A percentile compares a stretch with the other conserved stretches of the same genome.
Conservation (phyloP, 2,113 vertebrate genomes). For the Ginglymostoma cirratum region DNA sequence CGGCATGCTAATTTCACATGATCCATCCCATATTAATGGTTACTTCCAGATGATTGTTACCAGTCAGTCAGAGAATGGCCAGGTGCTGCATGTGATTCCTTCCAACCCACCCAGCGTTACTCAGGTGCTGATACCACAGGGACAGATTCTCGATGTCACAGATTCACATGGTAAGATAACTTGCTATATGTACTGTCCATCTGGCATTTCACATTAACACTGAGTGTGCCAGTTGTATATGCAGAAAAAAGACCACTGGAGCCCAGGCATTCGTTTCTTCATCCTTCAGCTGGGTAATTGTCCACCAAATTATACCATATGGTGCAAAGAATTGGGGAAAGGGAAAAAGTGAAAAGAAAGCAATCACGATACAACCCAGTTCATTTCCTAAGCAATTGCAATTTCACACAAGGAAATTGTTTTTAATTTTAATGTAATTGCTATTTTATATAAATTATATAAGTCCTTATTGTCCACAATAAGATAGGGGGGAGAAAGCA, state of each 20-base stretch:
- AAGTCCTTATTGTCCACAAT: background rate
- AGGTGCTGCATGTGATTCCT: slow-evolving; percentile 65
- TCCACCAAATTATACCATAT: too few species aligned
- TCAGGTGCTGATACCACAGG: slow-evolving; percentile 65
- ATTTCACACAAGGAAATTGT: background rate
- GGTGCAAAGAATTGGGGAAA: background rate
- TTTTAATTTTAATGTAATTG: background rate
- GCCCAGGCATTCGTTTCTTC: background rate
- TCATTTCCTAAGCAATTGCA: background rate
- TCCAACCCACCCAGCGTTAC: slow-evolving; percentile 57
- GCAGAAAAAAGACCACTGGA: background rate
- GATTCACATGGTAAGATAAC: slow-evolving; percentile 51
- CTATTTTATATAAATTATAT: background rate
- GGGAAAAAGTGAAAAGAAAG: background rate
- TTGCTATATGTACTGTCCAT: background rate
- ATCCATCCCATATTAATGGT: background rate
- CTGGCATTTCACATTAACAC: background rate
- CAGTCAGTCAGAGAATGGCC: slow-evolving; percentile 62
- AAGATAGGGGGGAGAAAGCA: too few species aligned
- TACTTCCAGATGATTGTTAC: slow-evolving; percentile 64
- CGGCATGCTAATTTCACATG: background rate
- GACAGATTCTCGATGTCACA: slow-evolving; percentile 53
- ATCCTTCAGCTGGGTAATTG: background rate
- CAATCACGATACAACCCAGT: background rate
- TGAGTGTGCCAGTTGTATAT: background rate